Percentiles rank a stretch among this genome's conserved stretches.
Conservation (phyloP, 1,140 invertebrate species). For the Trichonephila clavipes region DNA sequence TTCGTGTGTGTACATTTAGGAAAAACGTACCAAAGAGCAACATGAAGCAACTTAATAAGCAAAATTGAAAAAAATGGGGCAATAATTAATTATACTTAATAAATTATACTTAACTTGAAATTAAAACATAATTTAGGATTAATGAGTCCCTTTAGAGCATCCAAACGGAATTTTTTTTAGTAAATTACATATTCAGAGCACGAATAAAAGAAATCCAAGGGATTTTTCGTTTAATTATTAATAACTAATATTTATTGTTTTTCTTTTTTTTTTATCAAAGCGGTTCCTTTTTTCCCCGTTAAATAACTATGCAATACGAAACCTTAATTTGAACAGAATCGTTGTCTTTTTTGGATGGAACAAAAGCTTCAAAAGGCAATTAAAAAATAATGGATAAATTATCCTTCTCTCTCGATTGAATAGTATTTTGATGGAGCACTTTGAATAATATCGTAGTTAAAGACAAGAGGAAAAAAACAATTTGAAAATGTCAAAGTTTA, state of each 20-base stretch:
- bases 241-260: constrained; percentile 23
- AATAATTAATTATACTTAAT: background rate
- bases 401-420: background rate
- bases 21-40: no score
- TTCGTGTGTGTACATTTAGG: no score
- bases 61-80: background rate
- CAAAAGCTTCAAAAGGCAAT: background rate
- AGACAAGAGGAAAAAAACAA: no score
- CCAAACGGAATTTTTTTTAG: background rate
- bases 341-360: background rate
- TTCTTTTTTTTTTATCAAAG: background rate
- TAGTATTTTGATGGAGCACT: background rate
- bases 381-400: constrained; percentile 2
- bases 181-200: background rate
- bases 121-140: background rate
- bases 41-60: background rate
- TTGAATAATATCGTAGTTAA: no score
- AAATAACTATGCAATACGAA: background rate
- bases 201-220: background rate
- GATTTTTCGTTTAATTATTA: background rate
- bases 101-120: background rate
- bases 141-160: background rate
- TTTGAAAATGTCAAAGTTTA: no score
- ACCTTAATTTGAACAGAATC: background rate
- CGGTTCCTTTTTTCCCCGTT: background rate